Evolutionary conservation across 2,797 vertebrate genomes (phyloP).

Genomic region (Tarsius wallacei): DNA sequence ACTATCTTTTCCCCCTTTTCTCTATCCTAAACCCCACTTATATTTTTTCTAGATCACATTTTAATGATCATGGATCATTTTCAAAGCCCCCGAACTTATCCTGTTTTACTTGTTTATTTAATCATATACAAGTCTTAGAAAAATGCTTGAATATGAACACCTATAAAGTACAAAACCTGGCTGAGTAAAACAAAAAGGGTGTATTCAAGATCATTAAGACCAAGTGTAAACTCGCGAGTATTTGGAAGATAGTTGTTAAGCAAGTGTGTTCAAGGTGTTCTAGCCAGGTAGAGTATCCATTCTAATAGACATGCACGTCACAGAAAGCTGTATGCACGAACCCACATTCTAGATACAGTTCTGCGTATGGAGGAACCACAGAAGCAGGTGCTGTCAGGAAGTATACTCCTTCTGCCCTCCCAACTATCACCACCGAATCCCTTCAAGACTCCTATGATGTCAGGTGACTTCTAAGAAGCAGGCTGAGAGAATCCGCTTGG

Average conservation of each 20-base stretch:
- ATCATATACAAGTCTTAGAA: conserved; percentile 63
- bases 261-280: neutral
- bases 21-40: neutral
- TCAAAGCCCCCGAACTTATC: conserved; percentile 45
- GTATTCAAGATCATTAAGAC: conserved; percentile 35
- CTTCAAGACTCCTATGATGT: conserved; percentile 32
- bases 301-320: neutral
- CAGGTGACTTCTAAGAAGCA: conserved; percentile 37
- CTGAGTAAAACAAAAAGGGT: neutral
- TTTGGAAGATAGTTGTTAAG: neutral
- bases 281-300: neutral
- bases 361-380: neutral
- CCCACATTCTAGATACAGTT: neutral
- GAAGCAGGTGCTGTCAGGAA: neutral
- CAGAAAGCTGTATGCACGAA: neutral
- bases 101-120: conserved; percentile 74
- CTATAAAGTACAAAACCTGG: conserved; percentile 43
- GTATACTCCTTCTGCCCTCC: neutral
- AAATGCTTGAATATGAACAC: conserved; percentile 55
- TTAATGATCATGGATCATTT: conserved; percentile 51
- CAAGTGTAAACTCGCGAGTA: conserved; percentile 12
- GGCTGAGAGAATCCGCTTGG: conserved; percentile 1
- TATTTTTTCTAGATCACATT: conserved; percentile 40
- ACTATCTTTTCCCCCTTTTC: neutral
- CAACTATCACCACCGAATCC: neutral